Base-by-base conservation (phyloP, 2,888 invertebrate genomes). In the Euclidia mi region DNA sequence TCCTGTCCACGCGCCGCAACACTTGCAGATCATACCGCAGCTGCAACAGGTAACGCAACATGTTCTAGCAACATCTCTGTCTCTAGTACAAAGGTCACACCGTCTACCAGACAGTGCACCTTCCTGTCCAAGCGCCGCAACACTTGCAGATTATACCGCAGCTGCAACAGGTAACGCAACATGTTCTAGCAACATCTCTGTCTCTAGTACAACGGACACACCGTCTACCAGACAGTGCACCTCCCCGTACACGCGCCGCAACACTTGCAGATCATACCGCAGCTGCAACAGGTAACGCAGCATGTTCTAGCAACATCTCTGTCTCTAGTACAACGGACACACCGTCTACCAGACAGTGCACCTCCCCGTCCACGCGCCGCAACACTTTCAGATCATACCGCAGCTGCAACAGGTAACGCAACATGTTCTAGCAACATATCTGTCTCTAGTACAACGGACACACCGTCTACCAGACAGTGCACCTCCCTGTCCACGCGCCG, bases 331-430 rank as follows among this genome's bases (percentile, higher is more conserved):
- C n/a, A 97, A 97, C 87, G 99, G 99, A 0, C 99, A 99, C 90
- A 99, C 99, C 0, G 97, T 99, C 56, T 98, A 98, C 89, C 99
- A 99, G 88, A 99, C 99, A 0, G 97, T 99, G 0, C 99, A 99
- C 86, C 96, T 99, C 77, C 99, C 99, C 0, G 95, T 99, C 14
- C 98, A 98, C 88, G 96, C 98, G 37, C 96, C 96, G 14, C 96
- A 96, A 40, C 96, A 96, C 61, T 90, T 97, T 80, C 97, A 97
- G 88, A 96, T 98, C 84, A 96, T 98, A 78, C 98, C 98, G n/a
- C 98, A 98, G 88, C 91, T 97, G 67, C 96, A 97, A 1, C 97
- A 97, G 95, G 96, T 96, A 57, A n/a, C n/a, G n/a, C n/a, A n/a
- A n/a, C n/a, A n/a, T n/a, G n/a, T n/a, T n/a, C n/a, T n/a, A n/a